Conservation (phyloP, 2,888 invertebrate species). For the Metopia argyrocephala region DNA sequence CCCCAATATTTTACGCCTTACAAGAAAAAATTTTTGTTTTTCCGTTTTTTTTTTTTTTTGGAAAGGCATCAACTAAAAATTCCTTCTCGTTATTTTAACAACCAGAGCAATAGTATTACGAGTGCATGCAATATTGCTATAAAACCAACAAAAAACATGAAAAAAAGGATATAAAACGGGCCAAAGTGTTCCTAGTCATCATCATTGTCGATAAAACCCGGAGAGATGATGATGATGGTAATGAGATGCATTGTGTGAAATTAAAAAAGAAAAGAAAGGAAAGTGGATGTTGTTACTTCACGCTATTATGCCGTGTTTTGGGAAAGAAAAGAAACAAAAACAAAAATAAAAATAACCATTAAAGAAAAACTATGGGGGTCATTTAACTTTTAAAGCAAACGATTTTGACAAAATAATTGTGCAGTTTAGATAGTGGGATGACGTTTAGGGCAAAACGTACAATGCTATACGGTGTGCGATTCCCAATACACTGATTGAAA, state of each 20-base stretch:
- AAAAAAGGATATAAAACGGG: neutral
- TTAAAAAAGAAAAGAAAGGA: neutral
- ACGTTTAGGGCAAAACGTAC: no score
- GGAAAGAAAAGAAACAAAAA: neutral
- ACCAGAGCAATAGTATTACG: conserved; percentile 43
- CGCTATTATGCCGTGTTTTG: conserved; percentile 33
- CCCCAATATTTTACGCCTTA: neutral
- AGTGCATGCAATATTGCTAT: neutral
- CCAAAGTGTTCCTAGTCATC: neutral
- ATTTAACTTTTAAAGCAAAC: neutral
- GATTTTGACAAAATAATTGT: no score
- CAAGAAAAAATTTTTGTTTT: neutral
- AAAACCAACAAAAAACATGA: conserved; percentile 2
- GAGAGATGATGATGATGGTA: conserved; percentile 1
- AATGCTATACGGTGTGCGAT: no score
- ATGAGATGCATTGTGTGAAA: neutral
- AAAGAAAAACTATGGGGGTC: neutral
- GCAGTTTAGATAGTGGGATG: no score
- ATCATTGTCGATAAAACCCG: neutral
- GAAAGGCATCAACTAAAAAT: conserved; percentile 43
- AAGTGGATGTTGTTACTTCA: conserved; percentile 20
- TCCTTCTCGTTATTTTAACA: conserved; percentile 31
- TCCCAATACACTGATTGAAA: no score
- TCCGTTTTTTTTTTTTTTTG: conserved; percentile 46
- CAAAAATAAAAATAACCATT: neutral